Conservation (phyloP, 2,888 invertebrate genomes). For the Apotomis betuletana region DNA sequence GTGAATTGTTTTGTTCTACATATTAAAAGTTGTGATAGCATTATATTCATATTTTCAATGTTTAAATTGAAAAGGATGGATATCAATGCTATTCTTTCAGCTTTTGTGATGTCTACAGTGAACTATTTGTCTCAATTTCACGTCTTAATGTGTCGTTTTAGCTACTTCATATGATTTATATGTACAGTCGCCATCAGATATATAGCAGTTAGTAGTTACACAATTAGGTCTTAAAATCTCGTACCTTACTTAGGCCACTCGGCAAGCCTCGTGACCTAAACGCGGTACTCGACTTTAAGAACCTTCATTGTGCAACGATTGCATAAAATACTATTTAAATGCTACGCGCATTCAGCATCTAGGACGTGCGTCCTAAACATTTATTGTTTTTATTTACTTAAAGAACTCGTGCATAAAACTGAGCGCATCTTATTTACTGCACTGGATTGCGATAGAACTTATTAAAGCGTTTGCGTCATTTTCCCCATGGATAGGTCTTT, state of each 20-base stretch:
- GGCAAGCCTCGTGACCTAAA: too few species aligned
- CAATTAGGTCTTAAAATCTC: too few species aligned
- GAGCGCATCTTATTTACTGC: slow-evolving; percentile 5
- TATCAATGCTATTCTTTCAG: slow-evolving; percentile 2
- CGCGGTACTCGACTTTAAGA: too few species aligned
- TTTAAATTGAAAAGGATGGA: slow-evolving; percentile 1
- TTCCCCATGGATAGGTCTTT: slow-evolving; percentile 39
- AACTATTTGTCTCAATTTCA: not conserved
- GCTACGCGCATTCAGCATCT: too few species aligned
- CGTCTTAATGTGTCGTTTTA: slow-evolving; percentile 1
- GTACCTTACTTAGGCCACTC: too few species aligned
- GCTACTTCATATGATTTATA: slow-evolving; percentile 18
- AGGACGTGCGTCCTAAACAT: not conserved
- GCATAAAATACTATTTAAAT: too few species aligned
- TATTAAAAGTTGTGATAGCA: too few species aligned
- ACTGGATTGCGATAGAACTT: slow-evolving; percentile 43
- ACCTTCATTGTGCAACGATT: too few species aligned
- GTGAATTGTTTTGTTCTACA: slow-evolving; percentile 15
- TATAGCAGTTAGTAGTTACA: too few species aligned
- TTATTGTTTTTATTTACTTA: too few species aligned
- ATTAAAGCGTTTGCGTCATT: slow-evolving; percentile 43
- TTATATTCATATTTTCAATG: not conserved
- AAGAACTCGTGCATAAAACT: slow-evolving; percentile 23
- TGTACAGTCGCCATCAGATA: not conserved
- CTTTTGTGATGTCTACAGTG: slow-evolving; percentile 10